These are phyloP conservation scores for Ganaspis brasiliensis DNA, from an alignment of 2,888 invertebrate genomes.

Conservation along the genomic window DNA sequence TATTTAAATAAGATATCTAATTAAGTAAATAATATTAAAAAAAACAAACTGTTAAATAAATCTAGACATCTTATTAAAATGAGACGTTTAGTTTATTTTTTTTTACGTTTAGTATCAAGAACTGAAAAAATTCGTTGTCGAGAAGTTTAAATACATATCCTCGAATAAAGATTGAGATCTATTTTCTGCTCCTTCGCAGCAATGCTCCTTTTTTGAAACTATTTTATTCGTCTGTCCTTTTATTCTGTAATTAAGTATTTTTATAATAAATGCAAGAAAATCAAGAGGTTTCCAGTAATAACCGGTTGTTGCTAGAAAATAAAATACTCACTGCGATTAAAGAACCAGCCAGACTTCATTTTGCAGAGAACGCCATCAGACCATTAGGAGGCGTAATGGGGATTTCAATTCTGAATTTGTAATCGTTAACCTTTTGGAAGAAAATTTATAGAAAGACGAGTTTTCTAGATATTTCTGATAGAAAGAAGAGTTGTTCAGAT, in stretches of 20 bases:
- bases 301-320: constrained; percentile 35
- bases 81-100: too few species aligned
- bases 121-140: too few species aligned
- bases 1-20: too few species aligned
- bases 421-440: background rate
- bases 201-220: background rate
- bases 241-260: background rate
- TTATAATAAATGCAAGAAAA: constrained; percentile 24
- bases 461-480: background rate
- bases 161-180: too few species aligned
- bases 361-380: constrained; percentile 16
- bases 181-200: too few species aligned
- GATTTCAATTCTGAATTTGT: constrained; percentile 20
- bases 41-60: too few species aligned
- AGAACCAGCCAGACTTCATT: constrained; percentile 39
- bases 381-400: constrained; percentile 14
- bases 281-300: constrained; percentile 11
- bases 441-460: background rate
- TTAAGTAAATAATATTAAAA: too few species aligned
- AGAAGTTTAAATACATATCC: too few species aligned
- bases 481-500: too few species aligned
- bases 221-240: background rate
- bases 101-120: too few species aligned
- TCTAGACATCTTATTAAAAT: too few species aligned
- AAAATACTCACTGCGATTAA: constrained; percentile 11